Percentiles rank a stretch among this genome's conserved stretches.
Evolutionary conservation across 2,888 invertebrate species (phyloP).

Genomic region (Amblyjoppa fuscipennis): DNA sequence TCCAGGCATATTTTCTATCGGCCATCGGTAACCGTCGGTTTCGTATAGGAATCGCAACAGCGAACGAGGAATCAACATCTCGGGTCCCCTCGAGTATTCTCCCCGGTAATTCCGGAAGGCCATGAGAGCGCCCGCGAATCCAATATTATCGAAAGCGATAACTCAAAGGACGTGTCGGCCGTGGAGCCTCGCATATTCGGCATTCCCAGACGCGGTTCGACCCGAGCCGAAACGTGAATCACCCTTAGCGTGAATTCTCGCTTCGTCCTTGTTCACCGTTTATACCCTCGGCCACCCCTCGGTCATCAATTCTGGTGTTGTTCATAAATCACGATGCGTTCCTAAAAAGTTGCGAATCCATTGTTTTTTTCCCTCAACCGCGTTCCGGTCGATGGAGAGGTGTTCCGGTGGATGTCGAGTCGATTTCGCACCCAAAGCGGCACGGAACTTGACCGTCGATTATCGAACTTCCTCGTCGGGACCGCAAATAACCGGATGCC

Average conservation of each 20-base stretch:
- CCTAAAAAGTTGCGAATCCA: constrained; percentile 50
- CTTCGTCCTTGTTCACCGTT: constrained; percentile 32
- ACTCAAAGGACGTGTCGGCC: constrained; percentile 47
- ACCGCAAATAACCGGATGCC: constrained; percentile 55
- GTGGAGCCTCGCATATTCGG: constrained; percentile 44
- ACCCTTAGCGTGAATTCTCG: constrained; percentile 47
- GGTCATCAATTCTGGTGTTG: constrained; percentile 45
- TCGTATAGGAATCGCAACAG: background rate
- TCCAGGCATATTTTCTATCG: background rate
- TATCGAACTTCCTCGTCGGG: constrained; percentile 48
- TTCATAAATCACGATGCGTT: constrained; percentile 55
- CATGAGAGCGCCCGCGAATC: constrained; percentile 22
- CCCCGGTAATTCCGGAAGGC: constrained; percentile 26
- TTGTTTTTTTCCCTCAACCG: constrained; percentile 49
- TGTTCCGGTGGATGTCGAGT: background rate
- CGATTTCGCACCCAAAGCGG: constrained; percentile 13
- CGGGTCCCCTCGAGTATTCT: constrained; percentile 31
- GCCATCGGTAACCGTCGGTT: background rate
- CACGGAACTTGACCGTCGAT: constrained; percentile 39
- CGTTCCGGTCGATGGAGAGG: background rate
- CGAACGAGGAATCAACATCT: constrained; percentile 13
- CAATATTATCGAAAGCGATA: constrained; percentile 56
- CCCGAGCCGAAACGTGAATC: constrained; percentile 38
- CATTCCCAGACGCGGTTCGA: constrained; percentile 56
- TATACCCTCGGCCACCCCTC: constrained; percentile 7